These are phyloP conservation scores for Drosophila yooni DNA, from an alignment of 2,888 invertebrate species.

Conservation along the genomic window DNA sequence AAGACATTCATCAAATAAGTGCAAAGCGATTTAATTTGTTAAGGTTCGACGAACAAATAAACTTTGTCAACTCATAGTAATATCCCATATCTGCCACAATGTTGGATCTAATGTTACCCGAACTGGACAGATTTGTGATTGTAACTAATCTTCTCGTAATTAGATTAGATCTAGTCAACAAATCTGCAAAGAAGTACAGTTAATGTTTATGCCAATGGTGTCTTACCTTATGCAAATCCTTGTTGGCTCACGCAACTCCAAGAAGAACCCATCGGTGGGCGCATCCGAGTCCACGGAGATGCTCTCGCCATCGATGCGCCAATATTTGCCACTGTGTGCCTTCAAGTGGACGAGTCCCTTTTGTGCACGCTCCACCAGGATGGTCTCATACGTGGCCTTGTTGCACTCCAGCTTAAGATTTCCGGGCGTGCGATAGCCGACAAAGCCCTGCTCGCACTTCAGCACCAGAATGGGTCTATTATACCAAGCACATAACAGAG, in stretches of 20 bases:
- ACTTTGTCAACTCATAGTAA: background rate
- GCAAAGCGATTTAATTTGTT: background rate
- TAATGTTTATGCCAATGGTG: background rate
- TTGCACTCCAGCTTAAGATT: conserved; percentile 96
- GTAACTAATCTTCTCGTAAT: background rate
- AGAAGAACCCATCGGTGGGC: conserved; percentile 93
- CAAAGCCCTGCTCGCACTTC: conserved; percentile 98
- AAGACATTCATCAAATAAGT: background rate
- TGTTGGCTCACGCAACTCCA: conserved; percentile 97
- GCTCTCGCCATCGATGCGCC: conserved; percentile 95
- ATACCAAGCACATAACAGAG: background rate
- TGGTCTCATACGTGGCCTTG: conserved; percentile 97
- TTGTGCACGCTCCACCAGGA: conserved; percentile 94
- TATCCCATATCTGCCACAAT: background rate
- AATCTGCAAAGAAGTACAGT: background rate
- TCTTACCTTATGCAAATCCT: conserved; percentile 93
- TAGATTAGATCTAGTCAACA: background rate
- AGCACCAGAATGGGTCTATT: conserved; percentile 94
- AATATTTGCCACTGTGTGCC: conserved; percentile 97
- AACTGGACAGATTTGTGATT: background rate
- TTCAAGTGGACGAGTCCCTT: conserved; percentile 96
- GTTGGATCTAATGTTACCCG: background rate
- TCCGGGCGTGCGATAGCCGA: conserved; percentile 93
- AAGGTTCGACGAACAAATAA: background rate
- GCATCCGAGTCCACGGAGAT: conserved; percentile 94